These are phyloP conservation scores for Conopomorpha cramerella DNA, from an alignment of 1,140 invertebrate genomes.

Conservation along the genomic window DNA sequence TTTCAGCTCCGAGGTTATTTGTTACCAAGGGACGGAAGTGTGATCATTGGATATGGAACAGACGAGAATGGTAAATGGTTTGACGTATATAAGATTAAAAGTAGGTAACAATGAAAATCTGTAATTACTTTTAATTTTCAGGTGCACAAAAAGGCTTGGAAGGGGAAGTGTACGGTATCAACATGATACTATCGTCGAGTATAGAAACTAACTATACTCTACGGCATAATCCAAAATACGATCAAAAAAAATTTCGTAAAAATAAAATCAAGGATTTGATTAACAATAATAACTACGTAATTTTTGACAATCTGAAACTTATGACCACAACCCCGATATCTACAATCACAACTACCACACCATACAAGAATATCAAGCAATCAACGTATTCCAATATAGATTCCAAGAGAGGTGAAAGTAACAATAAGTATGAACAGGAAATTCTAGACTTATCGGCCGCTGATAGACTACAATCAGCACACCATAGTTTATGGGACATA, in stretches of 20 bases:
- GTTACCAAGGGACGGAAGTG: constrained; percentile 64
- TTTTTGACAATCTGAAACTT: constrained; percentile 12
- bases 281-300: constrained; percentile 24
- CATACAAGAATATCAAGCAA: neutral
- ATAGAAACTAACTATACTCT: constrained; percentile 48
- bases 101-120: constrained; percentile 1
- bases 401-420: neutral
- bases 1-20: constrained; percentile 56
- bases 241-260: constrained; percentile 24
- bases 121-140: constrained; percentile 13
- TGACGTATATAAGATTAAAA: neutral
- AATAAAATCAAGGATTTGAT: constrained; percentile 21
- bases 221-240: constrained; percentile 19
- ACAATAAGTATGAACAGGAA: constrained; percentile 12
- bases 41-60: constrained; percentile 70
- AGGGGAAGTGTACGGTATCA: constrained; percentile 70
- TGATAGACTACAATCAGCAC: constrained; percentile 11
- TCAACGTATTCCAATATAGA: neutral
- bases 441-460: constrained; percentile 13
- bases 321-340: too few relatives aligned
- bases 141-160: constrained; percentile 67
- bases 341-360: neutral
- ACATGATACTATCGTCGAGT: constrained; percentile 64
- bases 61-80: constrained; percentile 64
- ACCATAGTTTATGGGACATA: constrained; percentile 21